phyloP scores from a whole-genome alignment of 2,797 vertebrate species.

The Sarcoramphus papa region DNA sequence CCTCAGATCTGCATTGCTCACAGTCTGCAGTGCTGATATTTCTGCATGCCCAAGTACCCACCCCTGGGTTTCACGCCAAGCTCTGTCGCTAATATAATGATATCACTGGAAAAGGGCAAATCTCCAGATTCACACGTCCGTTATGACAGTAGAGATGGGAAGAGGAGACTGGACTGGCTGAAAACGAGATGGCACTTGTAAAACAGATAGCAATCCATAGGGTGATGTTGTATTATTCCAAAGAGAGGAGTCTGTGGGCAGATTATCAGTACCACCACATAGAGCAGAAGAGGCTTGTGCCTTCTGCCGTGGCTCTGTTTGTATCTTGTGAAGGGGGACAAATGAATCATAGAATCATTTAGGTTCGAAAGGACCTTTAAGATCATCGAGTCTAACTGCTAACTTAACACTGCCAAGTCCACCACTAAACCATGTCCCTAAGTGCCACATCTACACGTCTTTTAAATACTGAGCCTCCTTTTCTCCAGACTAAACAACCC shows the following conservation, averaged over 20 bases:
- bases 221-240: not conserved
- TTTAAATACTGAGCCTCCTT: too few species aligned
- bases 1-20: not conserved
- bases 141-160: not conserved
- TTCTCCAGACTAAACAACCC: too few species aligned
- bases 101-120: not conserved
- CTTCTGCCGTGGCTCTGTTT: not conserved
- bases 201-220: not conserved
- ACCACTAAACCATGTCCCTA: not conserved
- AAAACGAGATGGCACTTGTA: too few species aligned
- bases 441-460: too few species aligned
- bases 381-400: not conserved
- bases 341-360: not conserved
- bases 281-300: not conserved
- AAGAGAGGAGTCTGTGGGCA: not conserved
- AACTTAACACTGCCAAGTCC: too few species aligned
- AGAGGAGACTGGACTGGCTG: not conserved
- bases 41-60: not conserved
- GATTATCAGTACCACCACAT: rapidly evolving
- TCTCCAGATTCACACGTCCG: rapidly evolving
- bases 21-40: not conserved
- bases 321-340: not conserved
- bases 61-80: not conserved
- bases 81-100: not conserved
- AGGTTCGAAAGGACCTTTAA: not conserved